Base-by-base conservation (phyloP, 1,140 invertebrate genomes). In the Adoxophyes honmai region DNA sequence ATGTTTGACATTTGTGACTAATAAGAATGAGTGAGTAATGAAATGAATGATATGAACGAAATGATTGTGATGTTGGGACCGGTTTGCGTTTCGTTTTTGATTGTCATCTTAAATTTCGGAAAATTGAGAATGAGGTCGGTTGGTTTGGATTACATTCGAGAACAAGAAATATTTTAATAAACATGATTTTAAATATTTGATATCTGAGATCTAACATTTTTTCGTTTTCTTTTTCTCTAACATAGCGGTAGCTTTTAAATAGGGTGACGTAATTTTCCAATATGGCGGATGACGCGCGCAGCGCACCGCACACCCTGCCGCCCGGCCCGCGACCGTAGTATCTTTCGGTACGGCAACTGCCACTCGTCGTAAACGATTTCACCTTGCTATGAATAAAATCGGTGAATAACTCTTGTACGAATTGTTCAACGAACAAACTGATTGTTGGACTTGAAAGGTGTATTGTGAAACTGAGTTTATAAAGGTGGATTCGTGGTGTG, bases 211-310 rank as follows among this genome's bases (percentile, higher is more conserved):
- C n/a, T n/a, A n/a, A n/a, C n/a, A n/a, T n/a, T 36, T 36, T 3
- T 9, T 36, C 3, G 34, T 36, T 36, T 7, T 38, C 36, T 2
- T 13, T 42, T 16, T 18, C n/a, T n/a, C 18, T 48, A 16, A n/a
- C 15, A 42, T 42, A 42, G 14, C n/a, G 38, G 38, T n/a, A n/a
- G n/a, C n/a, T n/a, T n/a, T n/a, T n/a, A n/a, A n/a, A n/a, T 16
- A 48, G 16, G 68, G 75, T 87, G 84, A 87, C 84, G 84, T 87
- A 85, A 87, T 81, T 74, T 44, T 70, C 68, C 70, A 86, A 87
- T 84, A 87, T 87, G 84, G 84, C 84, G 84, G 81, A 84, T 85
- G 82, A 87, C 84, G 84, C 84, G 79, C 77, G 74, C n/a, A n/a
- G n/a, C n/a, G n/a, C n/a, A n/a, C n/a, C n/a, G n/a, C 66, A 55